Conservation (phyloP, 1,140 invertebrate genomes). For the Temnothorax longispinosus region DNA sequence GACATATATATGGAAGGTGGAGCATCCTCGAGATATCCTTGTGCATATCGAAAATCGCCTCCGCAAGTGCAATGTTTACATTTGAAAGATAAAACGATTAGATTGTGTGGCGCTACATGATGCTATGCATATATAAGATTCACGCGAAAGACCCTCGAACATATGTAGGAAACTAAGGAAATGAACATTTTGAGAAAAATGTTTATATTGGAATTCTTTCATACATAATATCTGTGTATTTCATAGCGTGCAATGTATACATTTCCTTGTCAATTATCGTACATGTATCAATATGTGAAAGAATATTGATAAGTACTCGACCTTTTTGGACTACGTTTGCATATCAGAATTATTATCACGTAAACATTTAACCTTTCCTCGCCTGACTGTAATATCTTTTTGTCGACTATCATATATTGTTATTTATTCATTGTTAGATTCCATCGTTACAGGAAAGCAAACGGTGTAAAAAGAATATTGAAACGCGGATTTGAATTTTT, state of each 20-base stretch:
- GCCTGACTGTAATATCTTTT: background rate
- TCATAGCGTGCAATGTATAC: background rate
- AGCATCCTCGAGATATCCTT: background rate
- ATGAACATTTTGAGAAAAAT: background rate
- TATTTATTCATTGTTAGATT: background rate
- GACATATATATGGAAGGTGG: slow-evolving; percentile 10
- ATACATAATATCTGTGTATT: background rate
- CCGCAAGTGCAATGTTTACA: background rate
- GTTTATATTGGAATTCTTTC: background rate
- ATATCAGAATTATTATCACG: background rate
- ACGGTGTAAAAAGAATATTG: background rate
- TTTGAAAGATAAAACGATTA: background rate
- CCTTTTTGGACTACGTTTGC: background rate
- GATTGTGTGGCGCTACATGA: background rate
- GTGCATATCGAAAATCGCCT: background rate
- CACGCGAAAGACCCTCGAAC: background rate
- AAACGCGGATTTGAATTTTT: background rate
- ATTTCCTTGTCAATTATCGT: background rate
- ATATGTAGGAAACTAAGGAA: background rate
- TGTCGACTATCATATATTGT: background rate
- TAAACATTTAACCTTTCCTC: background rate
- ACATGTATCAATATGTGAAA: background rate
- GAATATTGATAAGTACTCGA: background rate
- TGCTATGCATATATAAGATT: background rate
- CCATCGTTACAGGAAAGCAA: too few species aligned